Evolutionary conservation across 1,140 invertebrate species (phyloP).

Genomic region (Scaptodrosophila lebanonensis): DNA sequence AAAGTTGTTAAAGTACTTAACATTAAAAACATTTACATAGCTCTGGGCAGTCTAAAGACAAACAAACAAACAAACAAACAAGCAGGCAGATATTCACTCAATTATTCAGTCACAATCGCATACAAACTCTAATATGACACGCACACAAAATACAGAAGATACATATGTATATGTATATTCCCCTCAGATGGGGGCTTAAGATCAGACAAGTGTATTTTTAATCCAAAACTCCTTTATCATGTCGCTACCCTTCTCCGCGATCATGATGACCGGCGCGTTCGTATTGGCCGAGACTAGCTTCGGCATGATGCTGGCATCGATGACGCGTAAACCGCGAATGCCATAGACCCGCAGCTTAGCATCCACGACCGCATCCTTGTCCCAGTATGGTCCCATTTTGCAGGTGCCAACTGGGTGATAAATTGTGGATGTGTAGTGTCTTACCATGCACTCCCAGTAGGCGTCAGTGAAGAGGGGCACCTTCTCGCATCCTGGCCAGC

Average conservation of each 20-base stretch:
- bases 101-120: slow-evolving; percentile 4
- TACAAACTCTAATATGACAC: neutral
- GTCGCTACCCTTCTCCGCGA: slow-evolving; percentile 89
- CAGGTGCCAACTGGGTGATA: slow-evolving; percentile 94
- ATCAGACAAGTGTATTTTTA: slow-evolving; percentile 76
- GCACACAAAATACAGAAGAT: slow-evolving; percentile 4
- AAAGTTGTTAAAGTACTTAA: neutral
- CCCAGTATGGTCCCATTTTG: slow-evolving; percentile 94
- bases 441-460: slow-evolving; percentile 91
- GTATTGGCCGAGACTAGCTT: slow-evolving; percentile 89
- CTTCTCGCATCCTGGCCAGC: slow-evolving; percentile 85
- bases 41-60: slow-evolving; percentile 1
- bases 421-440: slow-evolving; percentile 87
- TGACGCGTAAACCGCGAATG: slow-evolving; percentile 86
- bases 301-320: slow-evolving; percentile 92
- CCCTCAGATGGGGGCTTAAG: neutral
- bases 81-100: neutral
- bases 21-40: slow-evolving; percentile 17
- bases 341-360: slow-evolving; percentile 88
- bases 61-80: neutral
- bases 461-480: slow-evolving; percentile 83
- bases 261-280: slow-evolving; percentile 90
- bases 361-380: slow-evolving; percentile 91
- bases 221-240: slow-evolving; percentile 90
- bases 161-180: neutral